These are phyloP conservation scores for Ditylenchus weischeri DNA, from an alignment of 2,888 invertebrate species.

Conservation along the genomic window DNA sequence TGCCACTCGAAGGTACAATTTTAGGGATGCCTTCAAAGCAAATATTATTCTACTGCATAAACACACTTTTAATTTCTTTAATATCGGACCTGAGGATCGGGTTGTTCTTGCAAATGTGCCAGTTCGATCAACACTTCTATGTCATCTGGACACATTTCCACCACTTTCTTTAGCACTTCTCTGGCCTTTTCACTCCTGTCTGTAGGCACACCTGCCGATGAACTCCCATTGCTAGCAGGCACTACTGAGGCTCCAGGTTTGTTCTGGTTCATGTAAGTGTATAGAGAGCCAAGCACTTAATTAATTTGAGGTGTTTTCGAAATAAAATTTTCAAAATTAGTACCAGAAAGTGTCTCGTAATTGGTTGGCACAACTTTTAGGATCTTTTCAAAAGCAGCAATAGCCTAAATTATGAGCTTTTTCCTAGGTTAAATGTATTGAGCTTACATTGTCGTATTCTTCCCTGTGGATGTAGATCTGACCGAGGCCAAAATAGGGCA, in stretches of 20 bases:
- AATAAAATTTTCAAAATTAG: too few relatives aligned
- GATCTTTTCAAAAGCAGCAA: conserved; percentile 97
- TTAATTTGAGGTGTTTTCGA: too few relatives aligned
- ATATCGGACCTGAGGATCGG: conserved; percentile 70
- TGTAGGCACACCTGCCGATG: not conserved
- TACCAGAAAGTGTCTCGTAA: conserved; percentile 91
- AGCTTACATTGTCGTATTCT: conserved; percentile 72
- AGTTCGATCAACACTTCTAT: conserved; percentile 91
- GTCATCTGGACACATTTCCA: conserved; percentile 94
- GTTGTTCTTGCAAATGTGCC: conserved; percentile 93
- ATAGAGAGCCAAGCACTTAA: conserved; percentile 84
- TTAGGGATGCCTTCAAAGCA: conserved; percentile 71
- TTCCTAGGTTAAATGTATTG: not conserved
- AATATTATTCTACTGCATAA: not conserved
- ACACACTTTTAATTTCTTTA: not conserved
- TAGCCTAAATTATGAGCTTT: conserved; percentile 70
- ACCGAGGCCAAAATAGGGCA: conserved; percentile 95
- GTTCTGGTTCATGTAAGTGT: conserved; percentile 67
- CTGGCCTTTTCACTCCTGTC: conserved; percentile 76
- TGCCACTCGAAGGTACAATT: conserved; percentile 88
- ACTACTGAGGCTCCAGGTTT: conserved; percentile 14
- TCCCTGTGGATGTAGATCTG: conserved; percentile 98
- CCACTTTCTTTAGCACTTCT: conserved; percentile 83
- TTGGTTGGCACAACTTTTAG: conserved; percentile 93
- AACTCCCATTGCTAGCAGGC: not conserved